Base-by-base conservation (phyloP, 2,113 vertebrate species). In the Tetrax tetrax region DNA sequence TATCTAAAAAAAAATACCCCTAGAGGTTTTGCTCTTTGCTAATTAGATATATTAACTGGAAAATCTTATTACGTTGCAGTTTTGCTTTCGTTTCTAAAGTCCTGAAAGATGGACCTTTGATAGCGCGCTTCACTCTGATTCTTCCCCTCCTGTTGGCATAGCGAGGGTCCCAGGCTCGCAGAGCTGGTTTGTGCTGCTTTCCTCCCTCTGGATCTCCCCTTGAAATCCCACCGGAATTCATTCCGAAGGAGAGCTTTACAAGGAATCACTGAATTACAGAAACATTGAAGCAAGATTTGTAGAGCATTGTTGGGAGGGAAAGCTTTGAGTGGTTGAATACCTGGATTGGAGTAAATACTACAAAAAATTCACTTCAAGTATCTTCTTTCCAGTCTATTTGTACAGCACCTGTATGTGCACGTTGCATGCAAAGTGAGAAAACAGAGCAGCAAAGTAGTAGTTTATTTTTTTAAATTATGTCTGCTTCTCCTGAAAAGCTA, bases 11-110 rank as follows among this genome's bases (percentile, higher is more conserved):
- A 81, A 89, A 45, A 79, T 37, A 54, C 38, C 89, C 23, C 0
- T 31, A 45, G 70, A 95, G 75, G 82, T 83, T 96, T 95, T 90
- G 22, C 38, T 83, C 69, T 89, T 87, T 71, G 41, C 51, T 87
- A 84, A 76, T 91, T 60, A 88, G 89, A 38, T 87, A 28, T 59
- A 43, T 83, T 87, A 74, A 83, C 59, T 91, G 86, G 90, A 91
- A 96, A 90, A 93, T 70, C 71, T 91, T 74, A 45, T 50, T 95
- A 71, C 45, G 6, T 37, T 91, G 86, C 51, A 57, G 61, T 66
- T 95, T 89, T 64, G 20, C 41, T 94, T 90, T 71, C 20, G 38
- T 84, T 93, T 76, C 7, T 76, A 9, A 51, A 28, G 22, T 68
- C 61, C 78, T 66, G 50, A 56, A 79, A 83, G 65, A 15, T 6